These are phyloP conservation scores for Eriosoma lanigerum DNA, from an alignment of 1,140 invertebrate genomes.

Conservation along the genomic window DNA sequence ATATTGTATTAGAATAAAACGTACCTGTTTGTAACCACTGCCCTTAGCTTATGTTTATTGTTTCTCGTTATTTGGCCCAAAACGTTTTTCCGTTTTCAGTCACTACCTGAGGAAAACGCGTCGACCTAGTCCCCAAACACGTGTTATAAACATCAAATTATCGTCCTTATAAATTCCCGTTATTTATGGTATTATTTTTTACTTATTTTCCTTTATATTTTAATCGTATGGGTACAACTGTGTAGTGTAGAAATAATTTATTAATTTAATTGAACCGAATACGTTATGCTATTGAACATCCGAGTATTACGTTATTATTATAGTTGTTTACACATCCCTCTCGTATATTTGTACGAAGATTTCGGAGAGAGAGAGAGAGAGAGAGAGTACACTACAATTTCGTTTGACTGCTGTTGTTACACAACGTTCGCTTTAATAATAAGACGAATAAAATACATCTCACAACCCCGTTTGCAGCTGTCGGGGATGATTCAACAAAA, in stretches of 20 bases:
- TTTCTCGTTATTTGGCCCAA: not conserved
- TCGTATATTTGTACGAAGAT: not conserved
- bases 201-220: not conserved
- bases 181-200: no score
- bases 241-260: not conserved
- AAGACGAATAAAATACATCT: not conserved
- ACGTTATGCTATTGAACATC: no score
- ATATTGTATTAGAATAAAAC: not conserved
- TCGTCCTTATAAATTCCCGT: no score
- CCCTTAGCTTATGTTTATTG: slow-evolving; percentile 8
- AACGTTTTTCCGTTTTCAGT: not conserved
- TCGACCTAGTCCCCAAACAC: not conserved
- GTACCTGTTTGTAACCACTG: slow-evolving; percentile 14
- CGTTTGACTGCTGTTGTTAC: not conserved
- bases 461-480: slow-evolving; percentile 9
- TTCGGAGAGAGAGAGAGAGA: not conserved
- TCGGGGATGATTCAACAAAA: slow-evolving; percentile 13
- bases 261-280: not conserved
- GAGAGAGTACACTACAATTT: not conserved
- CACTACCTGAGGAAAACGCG: not conserved
- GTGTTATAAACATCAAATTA: no score
- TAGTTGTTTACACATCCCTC: no score
- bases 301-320: not conserved
- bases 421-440: not conserved
- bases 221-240: no score